Conservation (phyloP, 1,140 invertebrate species). For the Ips nitidus region DNA sequence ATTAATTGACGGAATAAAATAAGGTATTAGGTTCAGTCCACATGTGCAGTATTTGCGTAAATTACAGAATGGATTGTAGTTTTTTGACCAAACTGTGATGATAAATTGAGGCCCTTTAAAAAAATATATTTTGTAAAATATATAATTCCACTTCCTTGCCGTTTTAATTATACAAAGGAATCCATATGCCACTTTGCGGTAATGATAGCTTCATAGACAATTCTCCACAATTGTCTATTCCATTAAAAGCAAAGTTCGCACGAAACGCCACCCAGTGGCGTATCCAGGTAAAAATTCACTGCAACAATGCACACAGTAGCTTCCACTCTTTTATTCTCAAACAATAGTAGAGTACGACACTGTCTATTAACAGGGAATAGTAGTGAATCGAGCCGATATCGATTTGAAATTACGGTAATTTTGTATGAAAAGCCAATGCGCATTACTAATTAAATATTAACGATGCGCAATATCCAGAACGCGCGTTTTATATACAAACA, state of each 20-base stretch:
- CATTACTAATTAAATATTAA: conserved; percentile 35
- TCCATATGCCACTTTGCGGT: conserved; percentile 19
- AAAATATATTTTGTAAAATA: no score
- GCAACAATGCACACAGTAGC: neutral
- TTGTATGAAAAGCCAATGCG: conserved; percentile 34
- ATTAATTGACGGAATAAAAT: no score
- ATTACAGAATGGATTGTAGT: no score
- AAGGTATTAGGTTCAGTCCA: no score
- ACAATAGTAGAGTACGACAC: neutral
- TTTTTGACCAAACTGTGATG: no score
- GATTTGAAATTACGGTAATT: conserved; percentile 36
- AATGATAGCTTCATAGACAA: conserved; percentile 25
- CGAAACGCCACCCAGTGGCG: conserved; percentile 13
- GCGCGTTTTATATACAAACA: conserved; percentile 14
- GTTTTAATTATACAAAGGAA: neutral
- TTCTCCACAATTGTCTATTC: conserved; percentile 27
- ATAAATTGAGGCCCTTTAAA: no score
- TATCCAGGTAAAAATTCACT: neutral
- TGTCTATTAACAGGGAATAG: neutral
- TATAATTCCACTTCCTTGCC: no score
- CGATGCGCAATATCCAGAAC: conserved; percentile 24
- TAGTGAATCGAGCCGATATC: conserved; percentile 7
- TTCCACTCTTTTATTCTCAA: conserved; percentile 3
- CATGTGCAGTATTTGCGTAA: no score
- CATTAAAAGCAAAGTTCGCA: conserved; percentile 30